phyloP scores from a whole-genome alignment of 2,797 vertebrate species.

The Cryptoblepharus egeriae region DNA sequence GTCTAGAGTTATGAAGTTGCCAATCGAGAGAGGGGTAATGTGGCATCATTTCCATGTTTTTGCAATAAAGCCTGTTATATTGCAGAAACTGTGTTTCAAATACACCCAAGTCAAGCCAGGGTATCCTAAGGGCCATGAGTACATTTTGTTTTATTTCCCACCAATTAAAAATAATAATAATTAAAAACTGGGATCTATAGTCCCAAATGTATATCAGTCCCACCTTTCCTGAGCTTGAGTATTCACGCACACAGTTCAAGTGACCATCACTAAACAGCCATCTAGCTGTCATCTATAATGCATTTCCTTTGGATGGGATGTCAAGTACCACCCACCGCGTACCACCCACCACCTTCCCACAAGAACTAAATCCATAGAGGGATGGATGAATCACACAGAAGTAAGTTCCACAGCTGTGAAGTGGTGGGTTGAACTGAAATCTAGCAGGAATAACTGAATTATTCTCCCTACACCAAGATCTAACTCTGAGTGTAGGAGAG shows the following conservation, averaged over 20 bases:
- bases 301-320: background rate
- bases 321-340: background rate
- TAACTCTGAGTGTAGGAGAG: background rate
- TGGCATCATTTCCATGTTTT: background rate
- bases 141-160: too few species aligned
- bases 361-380: conserved; percentile 27
- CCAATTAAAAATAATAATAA: too few species aligned
- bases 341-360: conserved; percentile 33
- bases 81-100: background rate
- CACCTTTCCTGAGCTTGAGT: background rate
- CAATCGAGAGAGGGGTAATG: background rate
- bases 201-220: background rate
- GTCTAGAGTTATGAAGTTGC: conserved; percentile 36
- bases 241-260: too few species aligned
- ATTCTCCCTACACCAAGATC: background rate
- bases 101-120: background rate
- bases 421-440: conserved; percentile 37
- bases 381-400: conserved; percentile 42
- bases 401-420: conserved; percentile 16
- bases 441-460: conserved; percentile 34
- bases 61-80: conserved; percentile 3
- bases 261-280: background rate
- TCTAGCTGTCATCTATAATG: background rate
- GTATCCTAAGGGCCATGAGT: too few species aligned
- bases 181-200: too few species aligned